Evolutionary conservation across 2,113 vertebrate species (phyloP).

Genomic region (Mesocricetus auratus): DNA sequence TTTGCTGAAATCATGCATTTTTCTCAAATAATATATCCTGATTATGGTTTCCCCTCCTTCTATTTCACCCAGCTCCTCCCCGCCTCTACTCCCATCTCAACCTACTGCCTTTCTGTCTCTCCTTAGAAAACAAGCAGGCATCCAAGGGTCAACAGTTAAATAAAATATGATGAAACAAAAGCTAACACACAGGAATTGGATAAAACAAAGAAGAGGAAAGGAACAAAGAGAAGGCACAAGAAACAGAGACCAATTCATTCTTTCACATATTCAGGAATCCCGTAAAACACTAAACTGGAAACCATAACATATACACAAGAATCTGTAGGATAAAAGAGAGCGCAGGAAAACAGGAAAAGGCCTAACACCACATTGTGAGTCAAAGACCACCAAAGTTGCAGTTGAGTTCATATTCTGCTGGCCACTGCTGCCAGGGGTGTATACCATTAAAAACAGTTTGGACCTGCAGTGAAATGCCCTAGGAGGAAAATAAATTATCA

Average conservation of each 20-base stretch:
- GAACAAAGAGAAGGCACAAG: neutral
- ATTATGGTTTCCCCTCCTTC: neutral
- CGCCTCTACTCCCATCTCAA: neutral
- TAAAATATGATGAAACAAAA: neutral
- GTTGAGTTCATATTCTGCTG: neutral
- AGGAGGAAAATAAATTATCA: neutral
- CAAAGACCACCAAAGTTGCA: neutral
- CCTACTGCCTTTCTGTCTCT: neutral
- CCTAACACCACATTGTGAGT: neutral
- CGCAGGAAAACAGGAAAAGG: neutral
- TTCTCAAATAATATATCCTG: neutral
- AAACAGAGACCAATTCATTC: neutral
- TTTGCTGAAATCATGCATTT: neutral
- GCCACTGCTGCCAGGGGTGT: neutral
- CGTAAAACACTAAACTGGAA: neutral
- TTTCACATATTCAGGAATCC: neutral
- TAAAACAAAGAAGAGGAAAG: neutral
- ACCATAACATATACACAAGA: neutral
- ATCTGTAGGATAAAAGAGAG: neutral
- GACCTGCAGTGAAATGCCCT: neutral
- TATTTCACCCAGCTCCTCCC: neutral
- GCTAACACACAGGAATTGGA: neutral
- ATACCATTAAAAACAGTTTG: neutral
- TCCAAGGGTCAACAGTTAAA: too few species aligned
- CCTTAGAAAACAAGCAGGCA: neutral